Evolutionary conservation across 2,113 vertebrate species (phyloP).

Genomic region (Crotalus horridus): DNA sequence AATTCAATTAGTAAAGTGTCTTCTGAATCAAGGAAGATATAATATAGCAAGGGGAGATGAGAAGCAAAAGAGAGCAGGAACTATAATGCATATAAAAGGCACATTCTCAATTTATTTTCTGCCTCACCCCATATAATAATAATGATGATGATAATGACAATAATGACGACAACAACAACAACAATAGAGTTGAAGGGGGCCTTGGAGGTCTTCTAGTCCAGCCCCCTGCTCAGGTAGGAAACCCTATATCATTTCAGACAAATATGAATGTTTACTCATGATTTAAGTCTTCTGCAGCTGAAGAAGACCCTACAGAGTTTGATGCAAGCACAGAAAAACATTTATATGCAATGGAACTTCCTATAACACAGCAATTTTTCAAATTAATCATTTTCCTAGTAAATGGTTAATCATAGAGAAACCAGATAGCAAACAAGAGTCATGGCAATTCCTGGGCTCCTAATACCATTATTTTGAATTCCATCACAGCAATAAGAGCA

Average conservation of each 20-base stretch:
- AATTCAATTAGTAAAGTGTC: slow-evolving; percentile 52
- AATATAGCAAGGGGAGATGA: slow-evolving; percentile 47
- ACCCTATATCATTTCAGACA: too few species aligned
- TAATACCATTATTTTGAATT: neutral
- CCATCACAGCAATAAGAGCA: neutral
- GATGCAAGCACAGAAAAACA: slow-evolving; percentile 47
- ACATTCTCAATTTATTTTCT: slow-evolving; percentile 53
- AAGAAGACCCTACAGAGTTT: slow-evolving; percentile 31
- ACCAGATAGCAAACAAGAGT: neutral
- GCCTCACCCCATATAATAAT: neutral
- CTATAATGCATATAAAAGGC: slow-evolving; percentile 50
- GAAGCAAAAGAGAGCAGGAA: slow-evolving; percentile 48
- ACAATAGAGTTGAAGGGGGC: too few species aligned
- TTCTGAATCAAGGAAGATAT: slow-evolving; percentile 46
- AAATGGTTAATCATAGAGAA: neutral
- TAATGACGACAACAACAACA: too few species aligned
- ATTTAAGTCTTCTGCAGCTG: slow-evolving; percentile 34
- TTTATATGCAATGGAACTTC: slow-evolving; percentile 30
- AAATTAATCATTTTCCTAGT: neutral
- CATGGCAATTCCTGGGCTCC: neutral
- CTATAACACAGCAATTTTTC: neutral
- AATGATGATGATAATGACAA: too few species aligned
- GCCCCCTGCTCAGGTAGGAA: too few species aligned
- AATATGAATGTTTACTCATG: slow-evolving; percentile 41
- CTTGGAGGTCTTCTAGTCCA: too few species aligned